A percentile compares a stretch with the other conserved stretches of the same genome.
Evolutionary conservation across 2,113 vertebrate species (phyloP).

Genomic region (Oryzias woworae): DNA sequence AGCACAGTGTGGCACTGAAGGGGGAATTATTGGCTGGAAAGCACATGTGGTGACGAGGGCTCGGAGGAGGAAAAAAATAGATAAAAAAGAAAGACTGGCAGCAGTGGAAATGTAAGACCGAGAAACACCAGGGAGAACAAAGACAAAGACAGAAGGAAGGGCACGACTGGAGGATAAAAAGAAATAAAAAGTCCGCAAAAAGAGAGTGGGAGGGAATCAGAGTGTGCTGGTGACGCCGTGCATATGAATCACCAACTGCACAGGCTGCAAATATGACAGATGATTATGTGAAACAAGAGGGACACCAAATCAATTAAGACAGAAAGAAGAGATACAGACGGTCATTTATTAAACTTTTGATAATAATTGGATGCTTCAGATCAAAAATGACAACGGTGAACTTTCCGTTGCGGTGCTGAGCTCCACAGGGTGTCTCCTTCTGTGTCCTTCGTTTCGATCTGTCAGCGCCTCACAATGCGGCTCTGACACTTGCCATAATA

Average conservation of each 20-base stretch:
- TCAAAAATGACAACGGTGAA: conserved; percentile 37
- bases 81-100: conserved; percentile 26
- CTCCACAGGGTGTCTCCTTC: background rate
- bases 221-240: conserved; percentile 28
- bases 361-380: conserved; percentile 34
- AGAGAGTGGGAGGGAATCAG: conserved; percentile 47
- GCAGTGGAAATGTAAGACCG: conserved; percentile 27
- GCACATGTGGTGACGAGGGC: conserved; percentile 36
- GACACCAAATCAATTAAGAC: conserved; percentile 21
- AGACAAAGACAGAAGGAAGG: conserved; percentile 33
- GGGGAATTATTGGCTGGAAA: conserved; percentile 31
- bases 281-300: conserved; percentile 36
- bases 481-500: conserved; percentile 50
- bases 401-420: conserved; percentile 23
- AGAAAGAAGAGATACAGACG: conserved; percentile 15
- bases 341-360: conserved; percentile 42
- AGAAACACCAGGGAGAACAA: conserved; percentile 38
- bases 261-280: conserved; percentile 46
- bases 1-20: conserved; percentile 31
- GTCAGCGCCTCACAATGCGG: conserved; percentile 32
- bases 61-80: conserved; percentile 14
- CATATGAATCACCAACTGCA: conserved; percentile 50
- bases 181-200: conserved; percentile 34
- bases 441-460: conserved; percentile 8
- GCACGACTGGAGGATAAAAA: conserved; percentile 33